Percentiles rank a stretch among this genome's conserved stretches.
Evolutionary conservation across 2,113 vertebrate genomes (phyloP).

Genomic region (Daboia siamensis): DNA sequence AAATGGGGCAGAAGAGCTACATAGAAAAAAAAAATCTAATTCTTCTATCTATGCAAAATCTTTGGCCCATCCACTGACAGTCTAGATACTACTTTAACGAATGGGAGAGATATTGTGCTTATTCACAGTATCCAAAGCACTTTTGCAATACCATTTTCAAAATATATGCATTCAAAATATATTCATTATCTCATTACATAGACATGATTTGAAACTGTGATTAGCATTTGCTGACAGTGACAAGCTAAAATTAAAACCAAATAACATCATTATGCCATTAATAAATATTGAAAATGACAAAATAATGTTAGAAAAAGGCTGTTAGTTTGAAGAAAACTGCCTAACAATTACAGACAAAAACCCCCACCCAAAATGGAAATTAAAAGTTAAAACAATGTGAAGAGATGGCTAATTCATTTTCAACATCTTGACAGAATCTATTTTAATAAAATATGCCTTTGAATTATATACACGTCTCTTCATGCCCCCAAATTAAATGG

Average conservation of each 20-base stretch:
- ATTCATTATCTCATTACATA: conserved; percentile 11
- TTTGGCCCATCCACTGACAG: not conserved
- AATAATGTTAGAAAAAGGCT: conserved; percentile 46
- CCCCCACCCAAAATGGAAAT: conserved; percentile 34
- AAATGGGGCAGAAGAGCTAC: not conserved
- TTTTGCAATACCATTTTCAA: too few relatives aligned
- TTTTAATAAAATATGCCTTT: conserved; percentile 37
- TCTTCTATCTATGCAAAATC: not conserved
- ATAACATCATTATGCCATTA: conserved; percentile 21
- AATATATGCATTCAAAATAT: not conserved
- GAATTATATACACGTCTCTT: conserved; percentile 5
- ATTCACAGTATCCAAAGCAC: not conserved
- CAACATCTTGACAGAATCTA: conserved; percentile 45
- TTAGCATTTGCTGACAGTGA: conserved; percentile 42
- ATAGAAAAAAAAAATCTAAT: not conserved
- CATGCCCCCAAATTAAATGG: conserved; percentile 20
- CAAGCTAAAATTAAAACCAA: conserved; percentile 44
- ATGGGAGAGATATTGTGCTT: not conserved
- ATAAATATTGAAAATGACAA: conserved; percentile 57
- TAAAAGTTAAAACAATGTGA: conserved; percentile 44
- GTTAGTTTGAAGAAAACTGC: conserved; percentile 55
- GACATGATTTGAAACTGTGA: conserved; percentile 33
- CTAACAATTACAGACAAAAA: conserved; percentile 45
- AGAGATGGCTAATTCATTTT: conserved; percentile 16
- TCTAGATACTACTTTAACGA: not conserved